Conservation (phyloP, 2,888 invertebrate genomes). For the Synanthedon andrenaeformis region DNA sequence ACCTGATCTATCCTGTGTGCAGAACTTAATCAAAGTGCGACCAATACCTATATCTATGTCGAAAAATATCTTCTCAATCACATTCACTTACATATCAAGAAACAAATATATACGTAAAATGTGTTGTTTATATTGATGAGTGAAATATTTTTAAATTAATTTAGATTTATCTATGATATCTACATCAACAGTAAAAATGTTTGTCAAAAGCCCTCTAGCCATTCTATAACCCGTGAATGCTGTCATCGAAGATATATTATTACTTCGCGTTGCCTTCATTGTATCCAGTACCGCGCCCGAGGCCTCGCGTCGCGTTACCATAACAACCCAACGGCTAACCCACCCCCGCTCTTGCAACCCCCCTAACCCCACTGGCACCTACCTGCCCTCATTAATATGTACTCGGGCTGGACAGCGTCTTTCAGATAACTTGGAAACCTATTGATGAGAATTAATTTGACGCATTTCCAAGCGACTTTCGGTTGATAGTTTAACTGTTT, state of each 20-base stretch:
- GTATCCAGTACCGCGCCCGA: constrained; percentile 43
- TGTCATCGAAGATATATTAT: constrained; percentile 1
- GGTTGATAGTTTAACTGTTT: too few relatives aligned
- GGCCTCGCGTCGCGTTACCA: constrained; percentile 55
- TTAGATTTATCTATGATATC: too few relatives aligned
- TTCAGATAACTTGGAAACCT: constrained; percentile 28
- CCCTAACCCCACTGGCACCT: constrained; percentile 17
- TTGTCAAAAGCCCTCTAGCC: too few relatives aligned
- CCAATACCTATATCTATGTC: too few relatives aligned
- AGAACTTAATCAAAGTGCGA: too few relatives aligned
- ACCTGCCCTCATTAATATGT: constrained; percentile 64
- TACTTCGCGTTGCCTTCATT: constrained; percentile 37
- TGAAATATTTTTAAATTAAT: too few relatives aligned
- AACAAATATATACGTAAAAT: too few relatives aligned
- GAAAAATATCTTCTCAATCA: too few relatives aligned
- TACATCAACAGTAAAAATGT: too few relatives aligned
- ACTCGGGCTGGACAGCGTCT: constrained; percentile 54
- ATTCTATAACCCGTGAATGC: constrained; percentile 4
- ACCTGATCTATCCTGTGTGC: too few relatives aligned
- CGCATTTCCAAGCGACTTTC: constrained; percentile 3
- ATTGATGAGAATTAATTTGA: constrained; percentile 22
- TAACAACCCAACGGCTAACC: constrained; percentile 27
- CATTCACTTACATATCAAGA: too few relatives aligned
- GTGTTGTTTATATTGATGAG: too few relatives aligned
- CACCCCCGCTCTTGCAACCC: constrained; percentile 14